These are phyloP conservation scores for Sepioteuthis lessoniana DNA, from an alignment of 2,888 invertebrate genomes.

Conservation along the genomic window DNA sequence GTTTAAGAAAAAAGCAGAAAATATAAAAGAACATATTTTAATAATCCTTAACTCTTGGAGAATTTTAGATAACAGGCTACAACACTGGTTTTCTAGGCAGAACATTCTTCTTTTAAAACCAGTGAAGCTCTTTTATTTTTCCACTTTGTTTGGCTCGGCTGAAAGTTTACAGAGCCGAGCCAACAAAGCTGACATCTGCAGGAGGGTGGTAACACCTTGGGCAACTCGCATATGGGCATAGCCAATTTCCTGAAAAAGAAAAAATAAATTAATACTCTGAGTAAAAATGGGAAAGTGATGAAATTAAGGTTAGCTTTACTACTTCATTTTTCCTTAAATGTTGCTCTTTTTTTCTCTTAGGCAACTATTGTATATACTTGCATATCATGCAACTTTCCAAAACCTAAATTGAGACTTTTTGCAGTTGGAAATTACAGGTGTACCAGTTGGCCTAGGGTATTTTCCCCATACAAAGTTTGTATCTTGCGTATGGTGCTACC, in stretches of 20 bases:
- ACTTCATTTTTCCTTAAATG: too few species aligned
- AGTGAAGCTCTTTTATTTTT: background rate
- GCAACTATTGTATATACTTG: too few species aligned
- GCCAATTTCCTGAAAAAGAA: constrained; percentile 85
- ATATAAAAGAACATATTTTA: background rate
- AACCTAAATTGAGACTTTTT: too few species aligned
- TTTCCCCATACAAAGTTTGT: too few species aligned
- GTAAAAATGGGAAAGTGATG: background rate
- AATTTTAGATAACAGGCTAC: background rate
- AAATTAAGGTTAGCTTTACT: background rate
- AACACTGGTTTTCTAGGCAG: background rate
- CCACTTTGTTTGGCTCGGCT: constrained; percentile 56
- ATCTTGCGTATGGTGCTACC: too few species aligned
- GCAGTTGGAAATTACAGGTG: too few species aligned
- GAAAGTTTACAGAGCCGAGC: constrained; percentile 83
- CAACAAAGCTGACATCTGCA: constrained; percentile 92
- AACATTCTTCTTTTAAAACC: background rate
- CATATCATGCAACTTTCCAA: too few species aligned
- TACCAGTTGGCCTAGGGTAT: too few species aligned
- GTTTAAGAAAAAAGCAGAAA: background rate
- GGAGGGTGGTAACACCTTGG: constrained; percentile 88
- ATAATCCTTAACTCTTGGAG: background rate
- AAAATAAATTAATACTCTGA: constrained; percentile 39
- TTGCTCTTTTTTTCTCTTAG: too few species aligned
- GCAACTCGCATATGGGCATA: constrained; percentile 91